Evolutionary conservation across 1,140 invertebrate genomes (phyloP).

Genomic region (Cydia fagiglandana): DNA sequence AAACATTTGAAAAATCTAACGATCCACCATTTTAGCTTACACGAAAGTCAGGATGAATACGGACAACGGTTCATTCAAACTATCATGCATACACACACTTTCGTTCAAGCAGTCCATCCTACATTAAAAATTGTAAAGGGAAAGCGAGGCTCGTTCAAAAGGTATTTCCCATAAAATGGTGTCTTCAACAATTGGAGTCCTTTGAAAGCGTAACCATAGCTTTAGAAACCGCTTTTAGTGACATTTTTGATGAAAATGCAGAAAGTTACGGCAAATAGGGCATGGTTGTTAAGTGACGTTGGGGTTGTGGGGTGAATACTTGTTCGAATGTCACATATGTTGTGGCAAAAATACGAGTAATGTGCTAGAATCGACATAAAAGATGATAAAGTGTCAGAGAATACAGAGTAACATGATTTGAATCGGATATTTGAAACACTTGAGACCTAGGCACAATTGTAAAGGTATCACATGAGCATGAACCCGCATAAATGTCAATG

Average conservation of each 20-base stretch:
- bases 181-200: not conserved
- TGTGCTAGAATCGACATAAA: too few species aligned
- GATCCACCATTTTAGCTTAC: not conserved
- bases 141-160: not conserved
- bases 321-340: too few species aligned
- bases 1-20: not conserved
- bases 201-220: not conserved
- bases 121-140: not conserved
- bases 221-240: not conserved
- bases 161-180: not conserved
- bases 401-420: too few species aligned
- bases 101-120: not conserved
- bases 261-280: too few species aligned
- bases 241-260: not conserved
- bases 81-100: conserved; percentile 1
- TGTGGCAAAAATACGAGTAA: too few species aligned
- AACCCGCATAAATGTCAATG: too few species aligned
- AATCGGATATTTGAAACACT: too few species aligned
- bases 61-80: not conserved
- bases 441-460: too few species aligned
- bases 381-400: too few species aligned
- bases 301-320: too few species aligned
- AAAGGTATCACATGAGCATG: too few species aligned
- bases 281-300: too few species aligned
- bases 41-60: not conserved